Base-by-base conservation (phyloP, 2,888 invertebrate genomes). In the Steinernema scapterisci region DNA sequence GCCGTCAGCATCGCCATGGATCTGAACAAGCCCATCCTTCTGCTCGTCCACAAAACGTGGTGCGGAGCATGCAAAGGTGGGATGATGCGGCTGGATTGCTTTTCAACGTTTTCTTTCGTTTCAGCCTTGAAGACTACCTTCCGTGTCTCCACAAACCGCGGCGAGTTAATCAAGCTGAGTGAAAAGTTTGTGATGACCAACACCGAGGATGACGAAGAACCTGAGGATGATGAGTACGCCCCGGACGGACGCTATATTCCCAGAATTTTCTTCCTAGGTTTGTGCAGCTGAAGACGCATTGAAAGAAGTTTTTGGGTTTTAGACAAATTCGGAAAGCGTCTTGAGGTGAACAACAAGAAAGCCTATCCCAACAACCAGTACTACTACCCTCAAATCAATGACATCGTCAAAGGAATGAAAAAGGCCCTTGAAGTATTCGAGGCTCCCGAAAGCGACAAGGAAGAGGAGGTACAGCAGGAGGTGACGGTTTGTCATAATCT, bases 31-130 rank as follows among this genome's bases (percentile, higher is more conserved):
- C 89, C 89, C n/a, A 79, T 89, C 70, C 88, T 89, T 87, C 79
- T 89, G 75, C 79, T 89, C 2, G 88, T 89, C 48, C 89, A 89
- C 83, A 89, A 89, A 78, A 85, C 88, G 3, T 89, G 89, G 89
- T 89, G 89, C 81, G 88, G 89, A 51, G 89, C 89, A n/a, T 89
- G 89, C 83, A 88, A 88, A 88, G 76, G 86, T 86, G 51, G 45
- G n/a, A n/a, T n/a, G 23, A 19, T 27, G n/a, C n/a, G n/a, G n/a
- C n/a, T n/a, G n/a, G n/a, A n/a, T n/a, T n/a, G n/a, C n/a, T n/a
- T 25, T 45, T 2, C 16, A 19, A 48, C 9, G 5, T 38, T 3
- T 38, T 56, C 48, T 27, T 23, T 71, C 23, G 13, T 19, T 79
- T 75, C 38, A 83, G 82, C 77, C 16, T 75, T 85, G 44, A 84